phyloP scores from a whole-genome alignment of 2,888 invertebrate genomes.

The Lasioglossum malachurum region DNA sequence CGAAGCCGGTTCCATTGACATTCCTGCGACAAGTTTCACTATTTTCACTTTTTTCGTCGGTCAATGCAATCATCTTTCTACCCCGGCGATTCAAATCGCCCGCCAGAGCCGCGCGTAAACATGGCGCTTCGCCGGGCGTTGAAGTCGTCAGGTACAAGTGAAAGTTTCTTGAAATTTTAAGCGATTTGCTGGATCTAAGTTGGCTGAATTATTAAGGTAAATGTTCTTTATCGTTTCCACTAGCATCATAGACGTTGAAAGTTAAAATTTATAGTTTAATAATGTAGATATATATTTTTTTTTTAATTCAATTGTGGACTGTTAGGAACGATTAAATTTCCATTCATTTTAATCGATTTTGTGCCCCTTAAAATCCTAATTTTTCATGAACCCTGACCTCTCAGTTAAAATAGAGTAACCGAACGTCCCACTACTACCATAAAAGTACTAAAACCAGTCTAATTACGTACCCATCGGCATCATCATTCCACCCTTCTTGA shows the following conservation, averaged over 20 bases:
- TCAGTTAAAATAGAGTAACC: background rate
- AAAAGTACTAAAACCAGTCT: background rate
- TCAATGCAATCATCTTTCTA: background rate
- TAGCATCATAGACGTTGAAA: background rate
- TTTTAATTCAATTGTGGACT: background rate
- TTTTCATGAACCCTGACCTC: background rate
- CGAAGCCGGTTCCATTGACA: conserved; percentile 89
- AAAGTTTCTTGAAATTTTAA: background rate
- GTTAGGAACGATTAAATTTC: background rate
- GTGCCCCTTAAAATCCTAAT: background rate
- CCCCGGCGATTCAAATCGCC: background rate
- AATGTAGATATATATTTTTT: background rate
- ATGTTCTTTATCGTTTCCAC: background rate
- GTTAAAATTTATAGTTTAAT: background rate
- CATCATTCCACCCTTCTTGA: conserved; percentile 90
- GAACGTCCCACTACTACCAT: background rate
- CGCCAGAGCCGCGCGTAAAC: background rate
- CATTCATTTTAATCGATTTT: background rate
- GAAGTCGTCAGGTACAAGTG: background rate
- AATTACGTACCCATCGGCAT: conserved; percentile 80
- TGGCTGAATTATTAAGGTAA: background rate
- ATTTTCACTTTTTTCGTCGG: conserved; percentile 17
- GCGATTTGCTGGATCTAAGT: background rate
- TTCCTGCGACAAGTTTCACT: conserved; percentile 85
- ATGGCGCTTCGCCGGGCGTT: background rate